Percentiles rank a stretch among this genome's conserved stretches.
phyloP scores from a whole-genome alignment of 2,888 invertebrate genomes.

The Chloromyia formosa region DNA sequence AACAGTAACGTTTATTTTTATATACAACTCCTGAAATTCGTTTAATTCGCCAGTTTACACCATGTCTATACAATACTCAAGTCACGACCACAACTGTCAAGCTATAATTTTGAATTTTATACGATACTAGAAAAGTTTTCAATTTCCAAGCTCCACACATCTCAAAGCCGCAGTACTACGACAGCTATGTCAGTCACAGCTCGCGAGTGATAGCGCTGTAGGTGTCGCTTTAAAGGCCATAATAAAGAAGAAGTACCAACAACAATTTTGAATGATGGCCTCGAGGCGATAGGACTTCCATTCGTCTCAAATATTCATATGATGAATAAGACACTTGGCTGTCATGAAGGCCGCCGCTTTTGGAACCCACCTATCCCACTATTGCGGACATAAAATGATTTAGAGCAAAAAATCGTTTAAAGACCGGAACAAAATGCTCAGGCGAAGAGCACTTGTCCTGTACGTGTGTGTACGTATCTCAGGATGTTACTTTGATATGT shows the following conservation, averaged over 20 bases:
- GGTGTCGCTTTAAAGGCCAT: neutral
- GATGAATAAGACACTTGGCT: neutral
- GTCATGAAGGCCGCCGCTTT: neutral
- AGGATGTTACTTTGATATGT: slow-evolving; percentile 1
- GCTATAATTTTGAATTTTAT: slow-evolving; percentile 8
- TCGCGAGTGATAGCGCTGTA: neutral
- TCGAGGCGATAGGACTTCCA: neutral
- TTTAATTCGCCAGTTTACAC: neutral
- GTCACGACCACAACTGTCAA: neutral
- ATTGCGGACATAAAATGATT: slow-evolving; percentile 14
- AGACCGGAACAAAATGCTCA: slow-evolving; percentile 27
- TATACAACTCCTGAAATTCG: too few relatives aligned
- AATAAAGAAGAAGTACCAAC: neutral
- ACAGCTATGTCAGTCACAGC: neutral
- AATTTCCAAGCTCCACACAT: neutral
- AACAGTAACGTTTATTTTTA: too few relatives aligned
- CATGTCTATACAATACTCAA: neutral
- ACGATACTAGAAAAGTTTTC: neutral
- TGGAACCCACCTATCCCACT: neutral
- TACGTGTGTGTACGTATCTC: neutral
- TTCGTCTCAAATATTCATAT: slow-evolving; percentile 13
- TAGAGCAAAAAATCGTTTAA: slow-evolving; percentile 21
- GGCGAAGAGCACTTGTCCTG: neutral
- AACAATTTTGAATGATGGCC: neutral
- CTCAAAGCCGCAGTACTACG: neutral